Conservation (phyloP, 2,888 invertebrate species). For the Alentia gelatinosa region DNA sequence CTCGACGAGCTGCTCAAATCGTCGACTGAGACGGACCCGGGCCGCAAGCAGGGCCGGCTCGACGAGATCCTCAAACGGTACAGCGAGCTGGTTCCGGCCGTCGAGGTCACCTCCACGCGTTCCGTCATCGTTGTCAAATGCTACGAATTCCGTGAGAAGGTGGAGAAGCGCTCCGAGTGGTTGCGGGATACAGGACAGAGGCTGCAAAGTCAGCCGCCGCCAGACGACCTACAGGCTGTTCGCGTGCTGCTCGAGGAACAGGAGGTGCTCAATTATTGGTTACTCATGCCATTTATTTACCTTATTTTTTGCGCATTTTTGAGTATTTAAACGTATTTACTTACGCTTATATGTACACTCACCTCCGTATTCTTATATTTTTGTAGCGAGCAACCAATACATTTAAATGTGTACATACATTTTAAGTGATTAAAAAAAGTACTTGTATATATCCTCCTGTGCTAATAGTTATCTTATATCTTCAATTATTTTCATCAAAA, state of each 20-base stretch:
- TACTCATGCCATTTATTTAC: too few relatives aligned
- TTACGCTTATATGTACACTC: too few relatives aligned
- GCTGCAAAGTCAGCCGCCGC: slow-evolving; percentile 83
- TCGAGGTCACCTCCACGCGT: slow-evolving; percentile 95
- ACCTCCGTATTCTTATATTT: too few relatives aligned
- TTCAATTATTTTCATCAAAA: too few relatives aligned
- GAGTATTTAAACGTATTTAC: too few relatives aligned
- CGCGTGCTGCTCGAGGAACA: slow-evolving; percentile 90
- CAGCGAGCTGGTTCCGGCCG: slow-evolving; percentile 88
- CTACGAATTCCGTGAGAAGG: slow-evolving; percentile 93
- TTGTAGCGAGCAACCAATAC: too few relatives aligned
- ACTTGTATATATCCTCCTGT: too few relatives aligned
- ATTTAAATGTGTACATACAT: too few relatives aligned
- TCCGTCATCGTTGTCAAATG: slow-evolving; percentile 95
- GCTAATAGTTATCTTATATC: too few relatives aligned
- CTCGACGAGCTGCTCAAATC: slow-evolving; percentile 92
- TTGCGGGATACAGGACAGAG: slow-evolving; percentile 78
- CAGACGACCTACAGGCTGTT: slow-evolving; percentile 87
- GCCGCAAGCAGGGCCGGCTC: slow-evolving; percentile 89
- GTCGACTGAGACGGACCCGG: slow-evolving; percentile 89
- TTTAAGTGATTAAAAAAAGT: too few relatives aligned
- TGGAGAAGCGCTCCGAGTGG: slow-evolving; percentile 87
- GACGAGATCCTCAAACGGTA: slow-evolving; percentile 92
- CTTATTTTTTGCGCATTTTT: too few relatives aligned
- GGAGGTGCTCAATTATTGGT: slow-evolving; percentile 87